Percentiles rank a stretch among this genome's conserved stretches.
phyloP scores from a whole-genome alignment of 2,888 invertebrate genomes.

The Zygothrica quintamaculata region DNA sequence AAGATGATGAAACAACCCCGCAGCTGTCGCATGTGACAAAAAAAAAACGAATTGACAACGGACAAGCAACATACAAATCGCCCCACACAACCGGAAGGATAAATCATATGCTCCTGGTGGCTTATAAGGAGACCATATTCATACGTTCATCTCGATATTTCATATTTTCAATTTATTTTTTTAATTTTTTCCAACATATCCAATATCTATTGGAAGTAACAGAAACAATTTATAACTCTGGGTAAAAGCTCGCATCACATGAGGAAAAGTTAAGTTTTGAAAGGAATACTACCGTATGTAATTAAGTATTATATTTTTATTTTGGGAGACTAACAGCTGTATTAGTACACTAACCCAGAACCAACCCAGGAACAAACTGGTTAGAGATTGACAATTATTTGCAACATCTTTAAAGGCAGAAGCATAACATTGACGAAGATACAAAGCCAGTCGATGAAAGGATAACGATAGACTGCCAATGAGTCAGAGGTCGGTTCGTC shows the following conservation, averaged over 20 bases:
- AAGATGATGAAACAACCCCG: slow-evolving; percentile 69
- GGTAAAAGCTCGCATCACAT: no score
- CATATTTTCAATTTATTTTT: slow-evolving; percentile 75
- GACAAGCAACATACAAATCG: slow-evolving; percentile 59
- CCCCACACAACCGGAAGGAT: slow-evolving; percentile 53
- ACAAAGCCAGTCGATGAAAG: slow-evolving; percentile 54
- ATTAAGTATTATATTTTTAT: no score
- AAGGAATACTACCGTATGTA: no score
- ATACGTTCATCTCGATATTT: slow-evolving; percentile 64
- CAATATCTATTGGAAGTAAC: slow-evolving; percentile 1
- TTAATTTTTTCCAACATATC: slow-evolving; percentile 64
- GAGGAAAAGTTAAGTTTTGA: no score
- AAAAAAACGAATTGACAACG: slow-evolving; percentile 64
- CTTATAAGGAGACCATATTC: slow-evolving; percentile 32
- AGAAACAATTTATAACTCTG: slow-evolving; percentile 32
- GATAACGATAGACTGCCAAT: slow-evolving; percentile 31
- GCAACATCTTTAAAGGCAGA: slow-evolving; percentile 12
- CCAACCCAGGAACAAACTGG: slow-evolving; percentile 26
- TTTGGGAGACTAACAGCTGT: slow-evolving; percentile 9
- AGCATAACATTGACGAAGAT: slow-evolving; percentile 57
- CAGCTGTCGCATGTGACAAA: slow-evolving; percentile 65
- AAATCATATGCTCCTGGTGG: slow-evolving; percentile 61
- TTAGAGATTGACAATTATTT: slow-evolving; percentile 9
- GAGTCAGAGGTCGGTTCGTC: slow-evolving; percentile 16
- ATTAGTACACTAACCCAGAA: slow-evolving; percentile 13